These are phyloP conservation scores for Aurelia aurita DNA, from an alignment of 30 jellyfish, hydroid and myxozoan genomes.

Conservation along the genomic window DNA sequence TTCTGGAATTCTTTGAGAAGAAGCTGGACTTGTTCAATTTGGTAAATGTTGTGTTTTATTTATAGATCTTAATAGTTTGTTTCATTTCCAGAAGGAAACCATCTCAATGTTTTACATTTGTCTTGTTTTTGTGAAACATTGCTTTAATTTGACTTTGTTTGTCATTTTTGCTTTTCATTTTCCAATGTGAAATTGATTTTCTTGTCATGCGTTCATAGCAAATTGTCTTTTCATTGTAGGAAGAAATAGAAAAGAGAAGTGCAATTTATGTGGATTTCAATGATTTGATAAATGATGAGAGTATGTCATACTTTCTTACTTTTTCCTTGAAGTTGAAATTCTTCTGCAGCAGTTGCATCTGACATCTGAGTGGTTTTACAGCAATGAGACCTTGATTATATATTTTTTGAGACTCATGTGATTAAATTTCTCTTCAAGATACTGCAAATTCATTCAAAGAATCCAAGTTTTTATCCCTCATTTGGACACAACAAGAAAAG, in stretches of 20 bases:
- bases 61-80: too few species aligned
- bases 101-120: too few species aligned
- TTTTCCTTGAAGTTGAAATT: background rate
- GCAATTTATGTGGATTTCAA: constrained; percentile 69
- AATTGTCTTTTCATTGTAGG: constrained; percentile 37
- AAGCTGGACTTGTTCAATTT: constrained; percentile 23
- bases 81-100: too few species aligned
- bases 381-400: too few species aligned
- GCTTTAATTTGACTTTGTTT: background rate
- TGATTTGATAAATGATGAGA: constrained; percentile 57
- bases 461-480: too few species aligned
- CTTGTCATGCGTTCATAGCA: background rate
- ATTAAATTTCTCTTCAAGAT: too few species aligned
- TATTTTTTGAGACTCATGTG: too few species aligned
- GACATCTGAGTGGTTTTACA: too few species aligned
- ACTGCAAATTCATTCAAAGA: too few species aligned
- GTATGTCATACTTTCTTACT: constrained; percentile 3
- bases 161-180: background rate
- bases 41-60: background rate
- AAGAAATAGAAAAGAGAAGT: constrained; percentile 69
- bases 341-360: too few species aligned
- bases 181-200: background rate
- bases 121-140: background rate
- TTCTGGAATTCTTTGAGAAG: constrained; percentile 20
- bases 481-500: too few species aligned